phyloP scores from a whole-genome alignment of 2,888 invertebrate genomes.

The Dryobotodes eremita region DNA sequence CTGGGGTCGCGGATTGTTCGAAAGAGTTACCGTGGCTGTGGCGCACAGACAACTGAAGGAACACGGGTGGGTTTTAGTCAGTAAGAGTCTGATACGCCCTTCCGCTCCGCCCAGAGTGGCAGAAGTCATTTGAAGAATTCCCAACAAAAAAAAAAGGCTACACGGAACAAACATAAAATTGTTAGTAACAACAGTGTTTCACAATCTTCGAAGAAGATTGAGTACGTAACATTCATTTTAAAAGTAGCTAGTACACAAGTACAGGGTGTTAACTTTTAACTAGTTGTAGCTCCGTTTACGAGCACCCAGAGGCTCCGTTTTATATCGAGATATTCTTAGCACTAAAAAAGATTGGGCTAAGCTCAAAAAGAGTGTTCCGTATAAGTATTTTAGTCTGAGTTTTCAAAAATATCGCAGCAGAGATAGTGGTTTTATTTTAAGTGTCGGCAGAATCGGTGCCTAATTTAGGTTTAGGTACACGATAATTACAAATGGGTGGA shows the following conservation, averaged over 20 bases:
- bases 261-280: slow-evolving; percentile 56
- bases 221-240: slow-evolving; percentile 48
- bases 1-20: no score
- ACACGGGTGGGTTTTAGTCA: no score
- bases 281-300: slow-evolving; percentile 53
- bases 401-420: neutral
- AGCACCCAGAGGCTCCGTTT: slow-evolving; percentile 41
- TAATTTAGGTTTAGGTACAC: neutral
- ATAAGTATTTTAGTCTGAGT: neutral
- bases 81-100: no score
- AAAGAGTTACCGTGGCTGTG: no score
- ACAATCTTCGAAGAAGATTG: slow-evolving; percentile 37
- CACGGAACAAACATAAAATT: slow-evolving; percentile 20
- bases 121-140: no score
- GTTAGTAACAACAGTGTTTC: slow-evolving; percentile 35
- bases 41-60: no score
- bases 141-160: no score
- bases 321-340: slow-evolving; percentile 46
- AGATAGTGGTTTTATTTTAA: neutral
- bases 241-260: slow-evolving; percentile 36
- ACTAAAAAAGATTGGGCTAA: slow-evolving; percentile 15
- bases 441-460: neutral
- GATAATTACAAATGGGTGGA: neutral
- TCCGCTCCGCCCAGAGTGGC: no score
- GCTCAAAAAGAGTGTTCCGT: slow-evolving; percentile 9